Evolutionary conservation across 2,888 invertebrate genomes (phyloP).

Genomic region (Chorisops tibialis): DNA sequence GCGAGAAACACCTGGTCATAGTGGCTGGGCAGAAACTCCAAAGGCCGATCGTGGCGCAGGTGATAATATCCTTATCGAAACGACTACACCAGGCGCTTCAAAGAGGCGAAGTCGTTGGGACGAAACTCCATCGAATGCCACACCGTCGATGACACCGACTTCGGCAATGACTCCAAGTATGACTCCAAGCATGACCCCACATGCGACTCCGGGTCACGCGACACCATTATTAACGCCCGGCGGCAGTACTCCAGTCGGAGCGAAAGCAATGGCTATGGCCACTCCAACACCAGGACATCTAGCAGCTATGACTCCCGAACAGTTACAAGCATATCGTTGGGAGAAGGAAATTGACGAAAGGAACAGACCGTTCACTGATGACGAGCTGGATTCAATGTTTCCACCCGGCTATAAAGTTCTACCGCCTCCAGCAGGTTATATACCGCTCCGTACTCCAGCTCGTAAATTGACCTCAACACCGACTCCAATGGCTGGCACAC

Average conservation of each 20-base stretch:
- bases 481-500: constrained; percentile 90
- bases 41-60: constrained; percentile 83
- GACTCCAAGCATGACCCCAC: constrained; percentile 71
- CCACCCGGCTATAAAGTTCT: constrained; percentile 97
- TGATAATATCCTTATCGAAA: constrained; percentile 74
- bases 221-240: constrained; percentile 76
- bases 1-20: constrained; percentile 94
- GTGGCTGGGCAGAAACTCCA: constrained; percentile 99
- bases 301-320: constrained; percentile 98
- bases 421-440: constrained; percentile 92
- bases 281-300: constrained; percentile 96
- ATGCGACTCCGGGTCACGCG: constrained; percentile 68
- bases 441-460: constrained; percentile 95
- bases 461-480: constrained; percentile 97
- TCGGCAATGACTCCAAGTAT: constrained; percentile 61
- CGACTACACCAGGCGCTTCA: constrained; percentile 90
- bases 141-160: constrained; percentile 70
- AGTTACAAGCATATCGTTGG: constrained; percentile 96
- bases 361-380: constrained; percentile 93
- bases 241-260: constrained; percentile 81
- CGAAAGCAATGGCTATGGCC: constrained; percentile 97
- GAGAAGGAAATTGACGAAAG: constrained; percentile 98
- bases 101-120: constrained; percentile 98
- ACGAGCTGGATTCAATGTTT: constrained; percentile 96
- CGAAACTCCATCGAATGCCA: constrained; percentile 85